phyloP scores from a whole-genome alignment of 2,888 invertebrate genomes.

The Rhopalosiphum nymphaeae region DNA sequence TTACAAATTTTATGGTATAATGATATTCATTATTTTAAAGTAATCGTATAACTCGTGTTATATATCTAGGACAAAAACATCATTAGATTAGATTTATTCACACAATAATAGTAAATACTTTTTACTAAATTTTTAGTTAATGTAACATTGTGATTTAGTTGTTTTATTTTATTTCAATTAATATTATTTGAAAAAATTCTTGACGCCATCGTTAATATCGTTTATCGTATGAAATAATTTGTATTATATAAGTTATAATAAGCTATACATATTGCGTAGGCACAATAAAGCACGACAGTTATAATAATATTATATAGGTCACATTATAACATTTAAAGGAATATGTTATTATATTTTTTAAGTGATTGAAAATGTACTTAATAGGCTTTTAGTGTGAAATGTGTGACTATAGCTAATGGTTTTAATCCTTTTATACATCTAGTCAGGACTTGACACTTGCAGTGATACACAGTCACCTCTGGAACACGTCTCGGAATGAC shows the following conservation, averaged over 20 bases:
- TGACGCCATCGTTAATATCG: background rate
- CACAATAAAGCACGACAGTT: background rate
- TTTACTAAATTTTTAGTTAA: too few relatives aligned
- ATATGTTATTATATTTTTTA: background rate
- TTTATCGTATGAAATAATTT: background rate
- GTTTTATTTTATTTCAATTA: background rate
- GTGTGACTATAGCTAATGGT: background rate
- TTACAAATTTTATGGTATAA: too few relatives aligned
- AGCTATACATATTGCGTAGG: background rate
- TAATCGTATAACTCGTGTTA: too few relatives aligned
- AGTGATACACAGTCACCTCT: background rate
- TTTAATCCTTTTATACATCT: conserved; percentile 2
- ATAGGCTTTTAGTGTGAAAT: background rate
- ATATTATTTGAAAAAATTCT: background rate
- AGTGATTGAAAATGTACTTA: background rate
- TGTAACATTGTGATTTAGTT: background rate
- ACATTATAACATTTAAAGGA: background rate
- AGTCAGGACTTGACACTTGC: background rate
- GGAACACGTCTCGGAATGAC: background rate
- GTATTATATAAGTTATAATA: background rate
- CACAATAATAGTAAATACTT: too few relatives aligned
- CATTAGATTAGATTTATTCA: too few relatives aligned
- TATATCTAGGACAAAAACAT: too few relatives aligned
- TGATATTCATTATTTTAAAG: too few relatives aligned
- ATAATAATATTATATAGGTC: background rate